Conservation (phyloP, 2,113 vertebrate genomes). For the Pyxicephalus adspersus region DNA sequence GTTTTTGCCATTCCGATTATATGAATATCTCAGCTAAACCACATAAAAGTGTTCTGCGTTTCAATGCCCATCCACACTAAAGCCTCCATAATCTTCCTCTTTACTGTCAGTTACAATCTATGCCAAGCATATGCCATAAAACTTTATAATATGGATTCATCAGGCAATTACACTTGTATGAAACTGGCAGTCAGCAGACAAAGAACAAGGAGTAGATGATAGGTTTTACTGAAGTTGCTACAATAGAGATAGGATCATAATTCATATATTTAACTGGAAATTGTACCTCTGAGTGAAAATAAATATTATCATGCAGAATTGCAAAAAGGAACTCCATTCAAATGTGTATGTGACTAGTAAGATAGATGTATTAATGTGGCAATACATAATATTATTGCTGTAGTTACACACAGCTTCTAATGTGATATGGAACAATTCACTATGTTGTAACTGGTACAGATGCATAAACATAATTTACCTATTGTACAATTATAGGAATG, state of each 20-base stretch:
- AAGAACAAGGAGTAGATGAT: slow-evolving; percentile 32
- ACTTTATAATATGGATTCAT: slow-evolving; percentile 41
- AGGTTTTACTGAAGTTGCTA: slow-evolving; percentile 21
- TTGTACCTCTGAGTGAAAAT: slow-evolving; percentile 29
- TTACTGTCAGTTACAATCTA: slow-evolving; percentile 11
- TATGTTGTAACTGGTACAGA: no score
- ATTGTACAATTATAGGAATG: no score
- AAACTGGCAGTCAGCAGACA: slow-evolving; percentile 19
- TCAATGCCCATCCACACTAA: background rate
- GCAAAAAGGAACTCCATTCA: background rate
- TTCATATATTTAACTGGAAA: slow-evolving; percentile 30
- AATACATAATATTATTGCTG: background rate
- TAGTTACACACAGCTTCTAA: background rate
- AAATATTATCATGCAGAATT: background rate
- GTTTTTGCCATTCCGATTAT: background rate
- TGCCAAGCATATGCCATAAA: slow-evolving; percentile 35
- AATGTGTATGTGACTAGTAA: background rate
- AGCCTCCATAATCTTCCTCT: background rate
- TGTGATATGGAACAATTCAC: no score
- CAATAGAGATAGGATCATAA: slow-evolving; percentile 13
- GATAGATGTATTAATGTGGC: background rate
- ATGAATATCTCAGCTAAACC: background rate
- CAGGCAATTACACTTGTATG: slow-evolving; percentile 30
- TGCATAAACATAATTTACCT: background rate
- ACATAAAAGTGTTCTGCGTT: background rate